phyloP scores from a whole-genome alignment of 2,797 vertebrate species.

The Dallia pectoralis region DNA sequence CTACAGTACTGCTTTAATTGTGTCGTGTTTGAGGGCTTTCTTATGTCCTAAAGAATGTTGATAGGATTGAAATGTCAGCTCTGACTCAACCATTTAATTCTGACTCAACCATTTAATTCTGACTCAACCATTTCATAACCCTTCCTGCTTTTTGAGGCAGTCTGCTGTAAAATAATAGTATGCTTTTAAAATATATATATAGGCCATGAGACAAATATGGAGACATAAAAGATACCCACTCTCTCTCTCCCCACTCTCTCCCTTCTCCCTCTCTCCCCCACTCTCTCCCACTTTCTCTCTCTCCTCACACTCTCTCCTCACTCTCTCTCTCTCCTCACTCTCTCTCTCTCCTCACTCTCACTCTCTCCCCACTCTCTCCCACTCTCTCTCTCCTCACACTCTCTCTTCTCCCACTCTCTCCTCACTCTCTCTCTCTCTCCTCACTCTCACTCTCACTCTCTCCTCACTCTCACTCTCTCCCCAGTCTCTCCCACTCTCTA shows the following conservation, averaged over 20 bases:
- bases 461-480: conserved; percentile 42
- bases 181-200: too few relatives aligned
- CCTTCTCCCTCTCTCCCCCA: neutral
- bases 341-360: neutral
- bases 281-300: neutral
- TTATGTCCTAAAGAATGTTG: too few relatives aligned
- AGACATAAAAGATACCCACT: conserved; percentile 60
- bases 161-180: too few relatives aligned
- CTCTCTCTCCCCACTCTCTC: neutral
- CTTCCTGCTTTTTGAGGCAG: too few relatives aligned
- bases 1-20: too few relatives aligned
- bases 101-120: too few relatives aligned
- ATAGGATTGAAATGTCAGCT: too few relatives aligned
- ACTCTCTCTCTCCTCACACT: conserved; percentile 16
- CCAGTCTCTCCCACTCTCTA: conserved; percentile 33
- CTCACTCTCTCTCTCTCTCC: conserved; percentile 17
- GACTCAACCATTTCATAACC: too few relatives aligned
- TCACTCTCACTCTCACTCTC: conserved; percentile 1
- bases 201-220: too few relatives aligned
- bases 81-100: too few relatives aligned
- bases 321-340: neutral
- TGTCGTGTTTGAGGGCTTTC: too few relatives aligned
- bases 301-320: conserved; percentile 1
- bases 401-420: conserved; percentile 30
- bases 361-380: conserved; percentile 15